phyloP scores from a whole-genome alignment of 2,797 vertebrate genomes.

The Carduelis carduelis region DNA sequence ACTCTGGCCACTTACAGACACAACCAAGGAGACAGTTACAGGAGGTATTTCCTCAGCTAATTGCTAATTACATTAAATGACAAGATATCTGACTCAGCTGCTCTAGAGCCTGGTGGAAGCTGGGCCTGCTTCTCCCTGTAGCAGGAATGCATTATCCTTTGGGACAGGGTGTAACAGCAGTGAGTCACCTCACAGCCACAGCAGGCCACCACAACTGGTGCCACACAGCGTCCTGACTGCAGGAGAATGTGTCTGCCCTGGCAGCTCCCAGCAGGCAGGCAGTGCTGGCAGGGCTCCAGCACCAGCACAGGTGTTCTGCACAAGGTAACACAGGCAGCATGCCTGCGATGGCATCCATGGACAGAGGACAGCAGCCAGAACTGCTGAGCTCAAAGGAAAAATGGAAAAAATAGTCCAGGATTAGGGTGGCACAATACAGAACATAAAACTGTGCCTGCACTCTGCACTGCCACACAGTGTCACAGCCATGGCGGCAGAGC shows the following conservation, averaged over 20 bases:
- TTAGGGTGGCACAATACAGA: not conserved
- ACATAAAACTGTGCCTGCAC: rapidly evolving
- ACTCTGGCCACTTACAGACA: not conserved
- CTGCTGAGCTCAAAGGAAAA: not conserved
- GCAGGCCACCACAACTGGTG: not conserved
- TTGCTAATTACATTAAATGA: slow-evolving; percentile 1
- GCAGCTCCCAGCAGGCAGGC: not conserved
- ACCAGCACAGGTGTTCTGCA: not conserved
- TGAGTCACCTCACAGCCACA: not conserved
- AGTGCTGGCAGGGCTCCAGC: not conserved
- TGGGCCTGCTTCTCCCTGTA: not conserved
- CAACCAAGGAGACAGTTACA: not conserved
- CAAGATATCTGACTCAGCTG: not conserved
- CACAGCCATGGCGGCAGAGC: not conserved
- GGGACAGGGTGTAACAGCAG: not conserved
- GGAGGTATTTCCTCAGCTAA: not conserved
- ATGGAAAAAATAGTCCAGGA: not conserved
- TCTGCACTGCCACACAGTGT: rapidly evolving
- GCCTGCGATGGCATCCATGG: rapidly evolving
- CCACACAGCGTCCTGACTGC: not conserved
- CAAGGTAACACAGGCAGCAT: not conserved
- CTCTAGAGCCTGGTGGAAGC: not conserved
- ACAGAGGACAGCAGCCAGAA: rapidly evolving
- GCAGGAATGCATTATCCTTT: not conserved
- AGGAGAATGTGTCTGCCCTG: not conserved